Evolutionary conservation across 2,113 vertebrate genomes (phyloP), one percentile per base, ranked within the genome.

Genomic region (Oncorhynchus kisutch): DNA sequence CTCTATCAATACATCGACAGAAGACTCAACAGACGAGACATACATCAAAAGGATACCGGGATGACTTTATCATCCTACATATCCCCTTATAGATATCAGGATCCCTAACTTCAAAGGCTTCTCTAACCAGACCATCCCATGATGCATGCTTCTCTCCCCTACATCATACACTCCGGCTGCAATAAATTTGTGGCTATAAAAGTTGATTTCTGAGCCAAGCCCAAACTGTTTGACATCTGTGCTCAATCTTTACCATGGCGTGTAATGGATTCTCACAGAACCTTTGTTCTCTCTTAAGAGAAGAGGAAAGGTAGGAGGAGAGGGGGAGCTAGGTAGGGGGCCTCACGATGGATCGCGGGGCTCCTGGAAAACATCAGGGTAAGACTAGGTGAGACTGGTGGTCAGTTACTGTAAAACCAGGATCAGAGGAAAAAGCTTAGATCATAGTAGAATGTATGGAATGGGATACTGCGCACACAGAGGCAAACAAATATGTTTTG

Each of bases 141-240:
- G 78, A 90, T 48, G 74, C 72, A 72, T 64, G 75, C 7, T 3
- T 80, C 74, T 78, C 51, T 71, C 49, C 7, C 82, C 24, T 82
- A 91, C 82, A 92, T 91, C 90, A 92, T 92, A 91, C 75, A 79
- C 73, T 5, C 4, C 29, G 86, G 77, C 80, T 71, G 72, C 39
- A 79, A 88, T 90, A 81, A 85, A 90, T 92, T 91, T 87, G 69
- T 83, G 88, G 71, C 85, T 71, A 73, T 93, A 90, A 93, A 86
- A 87, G 67, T 80, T 48, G 80, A 68, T 84, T 89, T 82, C 80
- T 14, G 70, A 79, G 80, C 77, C 62, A 66, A 84, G 77, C 5
- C 48, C 85, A 84, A 89, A 88, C 51, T 9, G 79, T 83, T 67
- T 71, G 74, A 91, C 92, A 92, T 93, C 92, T 93, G 92, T 75